Conservation (phyloP, 2,113 vertebrate species). For the Scytalopus superciliaris region DNA sequence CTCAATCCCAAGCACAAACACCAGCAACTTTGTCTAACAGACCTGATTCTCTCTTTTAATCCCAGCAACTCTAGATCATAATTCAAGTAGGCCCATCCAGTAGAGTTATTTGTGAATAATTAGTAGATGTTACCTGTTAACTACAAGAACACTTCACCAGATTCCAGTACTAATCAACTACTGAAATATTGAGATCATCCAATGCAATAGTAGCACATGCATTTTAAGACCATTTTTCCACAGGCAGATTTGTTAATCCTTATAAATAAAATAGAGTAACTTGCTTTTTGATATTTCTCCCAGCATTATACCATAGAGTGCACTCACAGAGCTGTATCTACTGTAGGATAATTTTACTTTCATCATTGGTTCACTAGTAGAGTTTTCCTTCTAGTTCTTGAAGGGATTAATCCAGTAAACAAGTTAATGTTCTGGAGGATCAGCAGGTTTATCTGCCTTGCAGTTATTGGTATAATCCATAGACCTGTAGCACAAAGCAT, state of each 20-base stretch:
- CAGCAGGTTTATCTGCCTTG: neutral
- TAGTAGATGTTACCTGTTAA: neutral
- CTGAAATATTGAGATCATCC: neutral
- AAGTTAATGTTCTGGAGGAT: neutral
- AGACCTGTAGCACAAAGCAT: rapidly evolving
- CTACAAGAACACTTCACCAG: neutral
- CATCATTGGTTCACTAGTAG: neutral
- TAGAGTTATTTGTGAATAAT: neutral
- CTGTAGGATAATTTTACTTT: neutral
- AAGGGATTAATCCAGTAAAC: neutral
- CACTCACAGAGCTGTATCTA: neutral
- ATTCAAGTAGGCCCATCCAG: neutral
- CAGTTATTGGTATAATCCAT: neutral
- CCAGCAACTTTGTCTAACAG: neutral
- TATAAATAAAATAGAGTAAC: too few relatives aligned
- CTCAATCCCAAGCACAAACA: neutral
- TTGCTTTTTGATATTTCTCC: too few relatives aligned
- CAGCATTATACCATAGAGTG: neutral
- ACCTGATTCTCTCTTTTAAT: neutral
- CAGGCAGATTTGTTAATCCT: neutral
- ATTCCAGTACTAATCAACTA: neutral
- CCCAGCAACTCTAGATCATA: neutral
- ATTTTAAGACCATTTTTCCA: neutral
- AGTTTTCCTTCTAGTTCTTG: neutral
- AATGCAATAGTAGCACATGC: neutral